phyloP scores from a whole-genome alignment of 2,113 vertebrate species.

The Melozone crissalis region DNA sequence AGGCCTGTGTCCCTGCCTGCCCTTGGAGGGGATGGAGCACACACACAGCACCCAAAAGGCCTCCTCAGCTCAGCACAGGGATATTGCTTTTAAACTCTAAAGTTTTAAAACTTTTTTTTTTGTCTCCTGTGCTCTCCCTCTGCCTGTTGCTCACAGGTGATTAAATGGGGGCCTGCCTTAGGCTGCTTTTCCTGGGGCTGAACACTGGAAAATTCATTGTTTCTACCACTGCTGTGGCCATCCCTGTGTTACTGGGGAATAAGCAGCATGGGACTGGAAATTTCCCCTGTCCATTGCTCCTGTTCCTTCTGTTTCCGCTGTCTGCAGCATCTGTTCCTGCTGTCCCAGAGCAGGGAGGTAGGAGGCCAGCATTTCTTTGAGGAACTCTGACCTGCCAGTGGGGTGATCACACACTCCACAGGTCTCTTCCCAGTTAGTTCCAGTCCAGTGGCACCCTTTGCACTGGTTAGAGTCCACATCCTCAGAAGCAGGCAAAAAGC shows the following conservation, averaged over 20 bases:
- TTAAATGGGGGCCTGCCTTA: neutral
- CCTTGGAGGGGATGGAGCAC: accelerated
- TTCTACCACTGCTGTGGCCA: neutral
- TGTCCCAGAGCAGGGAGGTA: no score
- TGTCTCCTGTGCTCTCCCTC: neutral
- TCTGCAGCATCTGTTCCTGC: neutral
- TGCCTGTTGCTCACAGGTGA: neutral
- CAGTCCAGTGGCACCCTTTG: neutral
- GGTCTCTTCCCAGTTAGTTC: constrained; percentile 7
- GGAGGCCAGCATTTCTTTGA: neutral
- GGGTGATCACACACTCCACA: neutral
- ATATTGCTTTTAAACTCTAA: neutral
- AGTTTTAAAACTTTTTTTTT: neutral
- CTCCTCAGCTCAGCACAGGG: neutral
- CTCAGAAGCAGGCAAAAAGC: neutral
- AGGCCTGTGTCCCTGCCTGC: neutral
- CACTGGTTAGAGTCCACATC: neutral
- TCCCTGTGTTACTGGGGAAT: neutral
- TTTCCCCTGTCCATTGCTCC: neutral
- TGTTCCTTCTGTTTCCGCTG: neutral
- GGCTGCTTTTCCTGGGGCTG: neutral
- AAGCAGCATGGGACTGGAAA: neutral
- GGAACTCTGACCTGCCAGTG: neutral
- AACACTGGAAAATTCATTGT: neutral
- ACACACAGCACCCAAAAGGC: neutral